phyloP scores from a whole-genome alignment of 2,113 vertebrate genomes.

The Ctenodactylus gundi region DNA sequence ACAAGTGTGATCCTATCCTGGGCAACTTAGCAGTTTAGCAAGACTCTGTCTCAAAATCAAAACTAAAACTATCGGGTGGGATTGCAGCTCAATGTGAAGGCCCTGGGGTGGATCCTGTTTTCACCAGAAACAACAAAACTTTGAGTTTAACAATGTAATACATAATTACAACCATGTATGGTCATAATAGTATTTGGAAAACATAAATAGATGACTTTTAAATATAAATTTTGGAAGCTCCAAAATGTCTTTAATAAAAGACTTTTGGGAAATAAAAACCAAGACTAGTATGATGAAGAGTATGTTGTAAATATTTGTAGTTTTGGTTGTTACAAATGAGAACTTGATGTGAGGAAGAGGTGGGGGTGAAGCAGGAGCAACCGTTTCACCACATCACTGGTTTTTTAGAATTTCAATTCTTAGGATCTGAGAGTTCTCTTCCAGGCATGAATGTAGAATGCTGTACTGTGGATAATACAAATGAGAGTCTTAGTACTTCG shows the following conservation, averaged over 20 bases:
- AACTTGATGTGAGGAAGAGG: neutral
- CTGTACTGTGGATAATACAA: neutral
- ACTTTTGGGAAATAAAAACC: neutral
- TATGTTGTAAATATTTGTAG: conserved; percentile 5
- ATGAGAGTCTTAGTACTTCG: neutral
- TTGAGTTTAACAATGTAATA: neutral
- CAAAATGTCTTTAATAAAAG: neutral
- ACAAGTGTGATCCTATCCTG: no score
- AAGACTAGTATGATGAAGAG: neutral
- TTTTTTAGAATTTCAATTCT: neutral
- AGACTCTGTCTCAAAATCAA: no score
- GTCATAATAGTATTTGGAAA: conserved; percentile 28
- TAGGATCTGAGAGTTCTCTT: neutral
- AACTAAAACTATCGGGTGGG: no score
- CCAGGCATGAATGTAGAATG: neutral
- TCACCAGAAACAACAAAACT: no score
- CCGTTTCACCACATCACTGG: neutral
- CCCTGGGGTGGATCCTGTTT: no score
- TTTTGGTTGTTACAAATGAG: neutral
- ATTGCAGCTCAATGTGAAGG: no score
- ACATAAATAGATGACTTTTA: neutral
- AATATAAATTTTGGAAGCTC: conserved; percentile 26
- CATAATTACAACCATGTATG: neutral
- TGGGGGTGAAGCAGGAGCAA: neutral
- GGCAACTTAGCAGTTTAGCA: no score